Evolutionary conservation across 64 coral and sea anemone genomes (phyloP), one percentile per base, ranked within the genome.

Genomic region (Stylophora pistillata): DNA sequence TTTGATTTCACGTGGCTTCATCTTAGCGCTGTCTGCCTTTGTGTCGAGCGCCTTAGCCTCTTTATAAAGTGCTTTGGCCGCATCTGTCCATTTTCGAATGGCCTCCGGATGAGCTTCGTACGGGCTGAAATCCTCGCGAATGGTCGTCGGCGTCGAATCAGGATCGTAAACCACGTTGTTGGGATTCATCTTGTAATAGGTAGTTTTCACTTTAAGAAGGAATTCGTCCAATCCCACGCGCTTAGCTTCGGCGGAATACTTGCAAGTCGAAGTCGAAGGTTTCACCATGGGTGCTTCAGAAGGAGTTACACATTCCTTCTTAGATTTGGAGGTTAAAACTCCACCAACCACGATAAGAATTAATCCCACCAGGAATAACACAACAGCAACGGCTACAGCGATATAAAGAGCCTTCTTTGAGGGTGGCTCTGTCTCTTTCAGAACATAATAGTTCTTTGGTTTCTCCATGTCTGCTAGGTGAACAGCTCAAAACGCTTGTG

Each of bases 1-100:
- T 60, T 99, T 99, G 0, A 89, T 64, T 76, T 99, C 97, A 30
- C 93, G 93, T 21, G 97, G 93, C n/a, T 87, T 86, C 15, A 99
- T 82, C 17, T 88, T 77, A 13, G 78, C 29, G 54, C 57, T 71
- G 58, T 92, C 74, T 4, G 61, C 31, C 2, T 23, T 52, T 6
- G 68, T 56, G 18, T 72, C 72, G 5, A 99, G 63, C 11, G 86
- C 23, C 27, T 61, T 25, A 23, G 90, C 90, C 12, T 93, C 86
- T 3, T 88, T 6, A 27, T 78, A 91, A 53, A 99, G 20, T n/a
- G 58, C 15, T 20, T 33, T 47, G 4, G 93, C 89, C 0, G 72
- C 53, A 20, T 91, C 90, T 0, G 93, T 99, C 74, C 97, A 73
- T 9, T 80, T 34, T 72, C 82, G 95, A 53, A 99, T 89, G 37